Percentiles rank a stretch among this genome's conserved stretches.
Evolutionary conservation across 2,113 vertebrate genomes (phyloP).

Genomic region (Pelobates fuscus): DNA sequence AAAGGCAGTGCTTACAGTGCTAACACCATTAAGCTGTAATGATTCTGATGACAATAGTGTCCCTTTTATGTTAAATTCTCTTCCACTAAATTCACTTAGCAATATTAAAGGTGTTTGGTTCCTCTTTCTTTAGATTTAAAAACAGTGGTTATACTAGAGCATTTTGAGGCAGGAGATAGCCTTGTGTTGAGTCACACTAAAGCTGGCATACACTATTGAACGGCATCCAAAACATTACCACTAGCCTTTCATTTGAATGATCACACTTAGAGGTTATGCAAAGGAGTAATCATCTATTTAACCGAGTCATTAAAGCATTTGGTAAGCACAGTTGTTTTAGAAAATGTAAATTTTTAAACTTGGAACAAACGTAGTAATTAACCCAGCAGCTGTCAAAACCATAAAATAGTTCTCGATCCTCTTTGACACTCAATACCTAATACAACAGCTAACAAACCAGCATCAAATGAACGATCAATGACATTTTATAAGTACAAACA

Average conservation of each 20-base stretch:
- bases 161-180: neutral
- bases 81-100: no score
- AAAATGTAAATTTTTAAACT: neutral
- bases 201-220: neutral
- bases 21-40: no score
- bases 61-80: no score
- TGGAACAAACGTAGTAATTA: neutral
- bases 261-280: neutral
- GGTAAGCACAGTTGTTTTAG: neutral
- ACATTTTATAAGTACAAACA: neutral
- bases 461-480: neutral
- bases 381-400: constrained; percentile 21
- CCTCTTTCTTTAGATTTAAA: no score
- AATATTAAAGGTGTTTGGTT: no score
- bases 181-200: neutral
- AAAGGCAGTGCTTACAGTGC: no score
- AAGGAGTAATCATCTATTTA: neutral
- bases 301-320: neutral
- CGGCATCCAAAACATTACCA: neutral
- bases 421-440: neutral
- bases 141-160: no score
- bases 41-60: no score
- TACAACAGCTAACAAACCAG: neutral
- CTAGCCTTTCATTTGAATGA: neutral
- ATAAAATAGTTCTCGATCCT: neutral